Percentiles rank a stretch among this genome's conserved stretches.
Conservation (phyloP, 2,113 vertebrate species). For the Ahaetulla prasina region DNA sequence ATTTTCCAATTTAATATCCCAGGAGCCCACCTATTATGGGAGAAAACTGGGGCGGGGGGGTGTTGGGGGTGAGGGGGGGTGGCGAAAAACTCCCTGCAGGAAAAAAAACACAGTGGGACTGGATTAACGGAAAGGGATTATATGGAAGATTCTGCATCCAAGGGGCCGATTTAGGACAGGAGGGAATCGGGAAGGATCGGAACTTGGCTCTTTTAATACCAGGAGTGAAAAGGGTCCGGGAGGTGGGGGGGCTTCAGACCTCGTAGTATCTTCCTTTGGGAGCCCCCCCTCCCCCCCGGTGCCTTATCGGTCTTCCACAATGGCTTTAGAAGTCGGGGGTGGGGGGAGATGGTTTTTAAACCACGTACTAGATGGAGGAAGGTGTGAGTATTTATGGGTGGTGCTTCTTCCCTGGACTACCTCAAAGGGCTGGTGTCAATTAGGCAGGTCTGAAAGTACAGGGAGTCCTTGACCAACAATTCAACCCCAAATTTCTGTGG, state of each 20-base stretch:
- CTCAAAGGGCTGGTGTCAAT: neutral
- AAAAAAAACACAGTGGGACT: neutral
- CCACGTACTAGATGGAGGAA: neutral
- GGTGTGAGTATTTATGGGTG: neutral
- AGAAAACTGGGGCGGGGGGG: neutral
- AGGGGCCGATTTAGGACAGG: neutral
- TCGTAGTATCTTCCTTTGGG: neutral
- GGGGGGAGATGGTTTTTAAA: neutral
- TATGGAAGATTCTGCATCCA: neutral
- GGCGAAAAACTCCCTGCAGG: neutral
- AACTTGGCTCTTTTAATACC: neutral
- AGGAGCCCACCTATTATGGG: neutral
- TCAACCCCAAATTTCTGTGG: neutral
- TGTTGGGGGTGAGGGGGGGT: neutral
- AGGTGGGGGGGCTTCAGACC: neutral
- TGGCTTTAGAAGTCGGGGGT: neutral
- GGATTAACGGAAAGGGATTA: constrained; percentile 8
- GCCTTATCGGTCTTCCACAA: neutral
- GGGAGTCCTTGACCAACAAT: neutral
- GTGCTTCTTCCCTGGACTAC: neutral
- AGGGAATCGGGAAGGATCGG: neutral
- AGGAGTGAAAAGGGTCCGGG: neutral
- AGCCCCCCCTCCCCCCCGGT: neutral
- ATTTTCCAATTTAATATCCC: neutral
- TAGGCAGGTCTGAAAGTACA: neutral